These are phyloP conservation scores for Brachypodius melanocephalos DNA, from an alignment of 2,113 vertebrate genomes.

Conservation along the genomic window DNA sequence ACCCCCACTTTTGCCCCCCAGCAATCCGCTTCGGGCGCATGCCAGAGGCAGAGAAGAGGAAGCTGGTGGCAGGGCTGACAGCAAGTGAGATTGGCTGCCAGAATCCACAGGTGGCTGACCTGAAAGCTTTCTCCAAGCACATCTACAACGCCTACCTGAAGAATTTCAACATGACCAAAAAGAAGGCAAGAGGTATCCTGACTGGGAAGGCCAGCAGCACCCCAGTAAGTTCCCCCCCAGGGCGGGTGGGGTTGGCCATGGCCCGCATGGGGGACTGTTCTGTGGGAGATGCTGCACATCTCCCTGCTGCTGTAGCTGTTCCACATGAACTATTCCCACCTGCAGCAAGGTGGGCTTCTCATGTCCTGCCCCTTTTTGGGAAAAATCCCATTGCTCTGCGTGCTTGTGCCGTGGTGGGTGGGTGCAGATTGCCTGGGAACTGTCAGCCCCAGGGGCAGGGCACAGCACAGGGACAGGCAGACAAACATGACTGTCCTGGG, in stretches of 20 bases:
- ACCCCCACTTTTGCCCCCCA: conserved; percentile 29
- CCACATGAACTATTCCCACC: background rate
- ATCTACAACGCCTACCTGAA: conserved; percentile 94
- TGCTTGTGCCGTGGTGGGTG: background rate
- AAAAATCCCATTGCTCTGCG: background rate
- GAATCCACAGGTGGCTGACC: conserved; percentile 85
- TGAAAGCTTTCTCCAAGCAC: conserved; percentile 91
- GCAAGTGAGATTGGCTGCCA: conserved; percentile 77
- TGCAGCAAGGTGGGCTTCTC: background rate
- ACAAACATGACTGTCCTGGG: background rate
- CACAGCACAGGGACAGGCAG: background rate
- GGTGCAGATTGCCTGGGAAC: background rate
- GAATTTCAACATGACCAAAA: conserved; percentile 98
- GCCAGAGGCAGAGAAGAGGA: conserved; percentile 96
- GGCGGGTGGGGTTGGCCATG: background rate
- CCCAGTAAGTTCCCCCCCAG: conserved; percentile 76
- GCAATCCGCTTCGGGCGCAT: conserved; percentile 96
- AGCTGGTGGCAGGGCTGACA: conserved; percentile 88
- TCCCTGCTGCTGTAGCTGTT: background rate
- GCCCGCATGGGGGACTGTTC: background rate
- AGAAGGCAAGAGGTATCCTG: conserved; percentile 92
- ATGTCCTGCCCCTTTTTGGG: background rate
- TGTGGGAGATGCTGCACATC: background rate
- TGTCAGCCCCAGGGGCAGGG: background rate
- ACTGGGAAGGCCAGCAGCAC: conserved; percentile 91